Evolutionary conservation across 2,888 invertebrate genomes (phyloP).

Genomic region (Lissocephala sabroskyi): DNA sequence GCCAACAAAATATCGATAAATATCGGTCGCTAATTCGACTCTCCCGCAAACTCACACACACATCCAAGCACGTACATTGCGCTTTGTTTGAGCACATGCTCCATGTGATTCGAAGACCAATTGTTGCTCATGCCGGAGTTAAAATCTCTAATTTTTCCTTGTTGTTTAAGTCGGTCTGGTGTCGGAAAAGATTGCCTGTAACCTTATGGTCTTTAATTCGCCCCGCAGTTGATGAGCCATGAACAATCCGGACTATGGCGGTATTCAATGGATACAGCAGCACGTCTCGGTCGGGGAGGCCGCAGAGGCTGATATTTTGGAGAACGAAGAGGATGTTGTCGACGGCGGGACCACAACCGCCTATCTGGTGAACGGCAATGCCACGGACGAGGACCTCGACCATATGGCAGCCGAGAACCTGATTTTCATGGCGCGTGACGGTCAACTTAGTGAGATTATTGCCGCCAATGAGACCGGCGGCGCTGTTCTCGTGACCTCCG

Average conservation of each 20-base stretch:
- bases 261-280: constrained; percentile 68
- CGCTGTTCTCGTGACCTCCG: constrained; percentile 53
- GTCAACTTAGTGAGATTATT: constrained; percentile 68
- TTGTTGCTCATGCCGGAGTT: constrained; percentile 48
- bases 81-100: constrained; percentile 48
- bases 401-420: constrained; percentile 79
- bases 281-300: constrained; percentile 41
- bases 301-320: constrained; percentile 56
- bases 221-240: constrained; percentile 39
- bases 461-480: constrained; percentile 48
- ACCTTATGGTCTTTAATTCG: too few species aligned
- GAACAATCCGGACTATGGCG: constrained; percentile 56
- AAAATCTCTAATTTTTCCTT: too few species aligned
- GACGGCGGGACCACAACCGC: constrained; percentile 33
- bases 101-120: constrained; percentile 34
- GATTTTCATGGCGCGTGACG: constrained; percentile 77
- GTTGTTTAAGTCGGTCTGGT: too few species aligned
- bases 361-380: constrained; percentile 32
- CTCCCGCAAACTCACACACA: too few species aligned
- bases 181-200: too few species aligned
- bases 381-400: constrained; percentile 69
- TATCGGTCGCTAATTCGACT: too few species aligned
- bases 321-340: constrained; percentile 26
- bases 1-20: too few species aligned
- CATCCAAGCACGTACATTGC: too few species aligned